Evolutionary conservation across 2,888 invertebrate species (phyloP).

Genomic region (Syrista parreyssii): DNA sequence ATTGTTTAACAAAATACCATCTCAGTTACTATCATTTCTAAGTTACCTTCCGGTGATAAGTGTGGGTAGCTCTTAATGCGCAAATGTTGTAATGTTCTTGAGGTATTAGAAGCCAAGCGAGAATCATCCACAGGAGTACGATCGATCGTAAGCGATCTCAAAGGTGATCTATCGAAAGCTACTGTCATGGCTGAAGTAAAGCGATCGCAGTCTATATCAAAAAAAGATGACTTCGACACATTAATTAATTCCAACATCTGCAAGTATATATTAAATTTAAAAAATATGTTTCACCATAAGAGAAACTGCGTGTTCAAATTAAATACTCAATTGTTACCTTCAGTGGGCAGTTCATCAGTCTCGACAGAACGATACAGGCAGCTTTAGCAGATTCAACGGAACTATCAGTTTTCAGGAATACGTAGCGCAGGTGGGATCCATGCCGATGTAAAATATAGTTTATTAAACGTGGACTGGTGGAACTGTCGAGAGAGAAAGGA

Average conservation of each 20-base stretch:
- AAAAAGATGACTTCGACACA: slow-evolving; percentile 35
- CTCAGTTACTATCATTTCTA: background rate
- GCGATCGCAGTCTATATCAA: slow-evolving; percentile 45
- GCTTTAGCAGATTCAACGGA: slow-evolving; percentile 32
- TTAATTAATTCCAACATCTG: slow-evolving; percentile 48
- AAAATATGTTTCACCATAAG: background rate
- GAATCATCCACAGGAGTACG: slow-evolving; percentile 36
- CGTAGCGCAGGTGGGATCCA: slow-evolving; percentile 27
- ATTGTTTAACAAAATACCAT: background rate
- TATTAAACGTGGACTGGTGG: slow-evolving; percentile 14
- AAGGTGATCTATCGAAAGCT: slow-evolving; percentile 37
- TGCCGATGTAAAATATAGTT: slow-evolving; percentile 27
- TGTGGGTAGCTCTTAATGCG: slow-evolving; percentile 47
- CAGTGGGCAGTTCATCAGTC: slow-evolving; percentile 24
- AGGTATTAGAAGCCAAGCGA: slow-evolving; percentile 34
- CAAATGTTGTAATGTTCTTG: slow-evolving; percentile 47
- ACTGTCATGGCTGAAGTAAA: slow-evolving; percentile 47
- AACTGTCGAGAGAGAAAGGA: slow-evolving; percentile 30
- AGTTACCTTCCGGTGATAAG: slow-evolving; percentile 51
- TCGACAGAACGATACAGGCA: slow-evolving; percentile 30
- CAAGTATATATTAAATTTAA: background rate
- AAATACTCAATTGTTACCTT: slow-evolving; percentile 8
- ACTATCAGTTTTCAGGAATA: slow-evolving; percentile 29
- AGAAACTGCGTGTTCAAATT: background rate
- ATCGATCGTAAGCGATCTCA: slow-evolving; percentile 36